These are phyloP conservation scores for Tribolium freemani DNA, from an alignment of 2,888 invertebrate species.

Conservation along the genomic window DNA sequence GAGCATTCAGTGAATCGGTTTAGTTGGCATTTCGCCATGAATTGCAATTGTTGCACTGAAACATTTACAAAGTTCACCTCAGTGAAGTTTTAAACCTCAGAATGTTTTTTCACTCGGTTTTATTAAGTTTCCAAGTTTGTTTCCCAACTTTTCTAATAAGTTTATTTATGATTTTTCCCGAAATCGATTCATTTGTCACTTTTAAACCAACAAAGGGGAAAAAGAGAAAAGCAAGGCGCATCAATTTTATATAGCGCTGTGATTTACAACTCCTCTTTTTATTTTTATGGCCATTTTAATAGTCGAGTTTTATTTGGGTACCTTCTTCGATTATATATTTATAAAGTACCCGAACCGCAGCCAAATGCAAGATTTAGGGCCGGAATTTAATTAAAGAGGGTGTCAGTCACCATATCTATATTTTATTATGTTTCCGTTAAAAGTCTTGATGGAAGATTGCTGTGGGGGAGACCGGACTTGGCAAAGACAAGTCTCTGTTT, in stretches of 20 bases:
- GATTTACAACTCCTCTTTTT: conserved; percentile 23
- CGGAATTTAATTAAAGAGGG: background rate
- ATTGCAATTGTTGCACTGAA: conserved; percentile 7
- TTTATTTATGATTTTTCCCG: background rate
- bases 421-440: conserved; percentile 2
- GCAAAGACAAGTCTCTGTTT: conserved; percentile 24
- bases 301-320: conserved; percentile 26
- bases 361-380: background rate
- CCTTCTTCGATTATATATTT: conserved; percentile 4
- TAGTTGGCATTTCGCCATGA: conserved; percentile 8
- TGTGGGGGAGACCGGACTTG: conserved; percentile 15
- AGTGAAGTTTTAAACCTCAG: background rate
- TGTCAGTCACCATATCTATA: background rate
- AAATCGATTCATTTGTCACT: background rate
- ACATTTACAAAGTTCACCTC: conserved; percentile 3
- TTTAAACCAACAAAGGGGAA: background rate
- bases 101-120: background rate
- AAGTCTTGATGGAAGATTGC: conserved; percentile 29
- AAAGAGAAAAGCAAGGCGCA: background rate
- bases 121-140: background rate
- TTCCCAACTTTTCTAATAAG: background rate
- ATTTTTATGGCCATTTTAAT: conserved; percentile 25
- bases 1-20: background rate
- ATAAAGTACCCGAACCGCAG: conserved; percentile 2
- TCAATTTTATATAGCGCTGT: conserved; percentile 17